Percentiles rank a stretch among this genome's conserved stretches.
phyloP scores from a whole-genome alignment of 2,888 invertebrate species.

The Caenorhabditis uteleia region DNA sequence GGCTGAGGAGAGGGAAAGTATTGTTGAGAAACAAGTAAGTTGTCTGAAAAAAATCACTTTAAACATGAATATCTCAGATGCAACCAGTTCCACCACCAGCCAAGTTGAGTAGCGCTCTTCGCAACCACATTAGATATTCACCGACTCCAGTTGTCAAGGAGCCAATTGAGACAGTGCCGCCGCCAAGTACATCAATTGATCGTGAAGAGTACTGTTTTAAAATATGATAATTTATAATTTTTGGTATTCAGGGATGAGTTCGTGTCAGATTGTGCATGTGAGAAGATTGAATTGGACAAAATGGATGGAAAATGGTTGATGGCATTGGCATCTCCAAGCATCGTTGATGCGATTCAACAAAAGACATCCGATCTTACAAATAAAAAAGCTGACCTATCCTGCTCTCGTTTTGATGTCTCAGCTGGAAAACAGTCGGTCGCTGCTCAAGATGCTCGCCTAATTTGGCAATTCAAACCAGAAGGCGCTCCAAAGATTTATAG shows the following conservation, averaged over 20 bases:
- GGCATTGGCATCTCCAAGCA: conserved; percentile 36
- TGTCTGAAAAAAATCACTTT: no score
- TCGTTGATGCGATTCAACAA: conserved; percentile 20
- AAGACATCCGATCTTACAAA: conserved; percentile 22
- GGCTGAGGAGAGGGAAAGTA: conserved; percentile 24
- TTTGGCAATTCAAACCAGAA: conserved; percentile 37
- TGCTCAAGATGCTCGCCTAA: conserved; percentile 37
- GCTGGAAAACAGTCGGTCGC: conserved; percentile 38
- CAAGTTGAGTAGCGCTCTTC: conserved; percentile 27
- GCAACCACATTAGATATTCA: conserved; percentile 34
- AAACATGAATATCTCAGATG: no score
- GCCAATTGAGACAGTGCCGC: conserved; percentile 18
- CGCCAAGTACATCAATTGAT: conserved; percentile 32
- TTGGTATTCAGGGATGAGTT: conserved; percentile 31
- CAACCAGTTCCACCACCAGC: conserved; percentile 25
- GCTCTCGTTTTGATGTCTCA: conserved; percentile 39
- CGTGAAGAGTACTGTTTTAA: conserved; percentile 19
- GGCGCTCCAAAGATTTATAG: conserved; percentile 20
- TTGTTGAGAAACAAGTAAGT: conserved; percentile 32
- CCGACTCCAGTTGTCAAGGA: conserved; percentile 23
- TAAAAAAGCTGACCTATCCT: conserved; percentile 13
- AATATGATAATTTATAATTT: background rate
- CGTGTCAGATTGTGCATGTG: conserved; percentile 28
- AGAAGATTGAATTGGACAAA: conserved; percentile 27
- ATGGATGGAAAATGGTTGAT: conserved; percentile 42